Conservation (phyloP, 2,888 invertebrate genomes). For the Anthrax anthrax region DNA sequence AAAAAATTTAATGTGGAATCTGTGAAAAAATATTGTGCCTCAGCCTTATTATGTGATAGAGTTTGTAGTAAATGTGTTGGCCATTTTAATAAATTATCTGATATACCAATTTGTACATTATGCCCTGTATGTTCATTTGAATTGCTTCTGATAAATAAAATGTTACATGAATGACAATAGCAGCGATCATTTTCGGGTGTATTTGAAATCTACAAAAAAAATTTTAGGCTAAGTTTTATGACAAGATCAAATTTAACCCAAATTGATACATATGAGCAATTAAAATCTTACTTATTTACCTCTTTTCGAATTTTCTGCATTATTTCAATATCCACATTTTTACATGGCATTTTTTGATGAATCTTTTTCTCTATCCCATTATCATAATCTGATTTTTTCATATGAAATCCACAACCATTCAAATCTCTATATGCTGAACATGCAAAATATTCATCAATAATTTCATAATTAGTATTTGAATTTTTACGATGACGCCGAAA, state of each 20-base stretch:
- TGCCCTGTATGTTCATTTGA: conserved; percentile 41
- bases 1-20: conserved; percentile 50
- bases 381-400: conserved; percentile 24
- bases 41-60: conserved; percentile 57
- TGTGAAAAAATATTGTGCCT: conserved; percentile 81
- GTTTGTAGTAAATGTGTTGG: conserved; percentile 57
- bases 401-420: conserved; percentile 59
- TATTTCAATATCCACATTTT: conserved; percentile 8
- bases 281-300: no score
- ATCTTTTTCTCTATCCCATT: conserved; percentile 14
- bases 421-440: conserved; percentile 74
- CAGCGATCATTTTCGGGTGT: conserved; percentile 33
- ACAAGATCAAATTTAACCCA: no score
- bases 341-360: conserved; percentile 18
- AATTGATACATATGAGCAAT: no score
- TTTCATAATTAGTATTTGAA: conserved; percentile 12
- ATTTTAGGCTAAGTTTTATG: no score
- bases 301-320: neutral
- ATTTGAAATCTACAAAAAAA: conserved; percentile 17
- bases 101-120: conserved; percentile 37
- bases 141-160: conserved; percentile 31
- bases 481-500: conserved; percentile 35
- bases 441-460: conserved; percentile 46
- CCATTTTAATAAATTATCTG: conserved; percentile 41
- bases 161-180: conserved; percentile 51